Conservation (phyloP, 2,888 invertebrate species). For the Watsonalla cultraria region DNA sequence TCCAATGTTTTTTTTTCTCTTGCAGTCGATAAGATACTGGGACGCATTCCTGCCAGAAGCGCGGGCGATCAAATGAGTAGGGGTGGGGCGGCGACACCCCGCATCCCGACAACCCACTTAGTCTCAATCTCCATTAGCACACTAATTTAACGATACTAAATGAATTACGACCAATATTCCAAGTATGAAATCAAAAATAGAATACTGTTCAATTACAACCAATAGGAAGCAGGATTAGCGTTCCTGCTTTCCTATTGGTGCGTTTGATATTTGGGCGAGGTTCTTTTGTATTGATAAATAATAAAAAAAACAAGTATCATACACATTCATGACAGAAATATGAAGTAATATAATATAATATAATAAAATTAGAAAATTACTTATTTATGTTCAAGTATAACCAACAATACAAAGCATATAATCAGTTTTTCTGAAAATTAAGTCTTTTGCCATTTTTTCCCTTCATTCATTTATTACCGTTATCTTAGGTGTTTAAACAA, state of each 20-base stretch:
- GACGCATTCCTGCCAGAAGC: conserved; percentile 98
- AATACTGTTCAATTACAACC: too few species aligned
- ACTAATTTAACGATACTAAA: conserved; percentile 3
- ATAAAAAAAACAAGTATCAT: too few species aligned
- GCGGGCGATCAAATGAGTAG: conserved; percentile 90
- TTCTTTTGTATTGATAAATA: too few species aligned
- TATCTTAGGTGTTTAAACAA: conserved; percentile 14
- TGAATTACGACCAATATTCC: neutral
- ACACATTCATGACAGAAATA: too few species aligned
- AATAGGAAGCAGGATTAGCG: too few species aligned
- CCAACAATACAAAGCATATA: neutral
- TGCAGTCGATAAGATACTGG: conserved; percentile 94
- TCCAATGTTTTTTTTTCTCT: conserved; percentile 31
- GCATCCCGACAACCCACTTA: conserved; percentile 10
- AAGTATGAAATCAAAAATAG: neutral
- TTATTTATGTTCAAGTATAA: conserved; percentile 13
- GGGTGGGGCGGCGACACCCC: conserved; percentile 32
- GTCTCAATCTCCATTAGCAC: conserved; percentile 8
- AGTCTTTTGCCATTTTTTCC: too few species aligned
- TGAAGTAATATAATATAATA: too few species aligned
- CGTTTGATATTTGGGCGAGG: too few species aligned
- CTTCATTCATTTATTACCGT: conserved; percentile 23
- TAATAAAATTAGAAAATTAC: too few species aligned
- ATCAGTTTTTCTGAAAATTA: too few species aligned
- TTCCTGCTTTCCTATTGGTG: too few species aligned